Percentiles rank a stretch among this genome's conserved stretches.
phyloP scores from a whole-genome alignment of 2,888 invertebrate species.

The Megamerina dolium region DNA sequence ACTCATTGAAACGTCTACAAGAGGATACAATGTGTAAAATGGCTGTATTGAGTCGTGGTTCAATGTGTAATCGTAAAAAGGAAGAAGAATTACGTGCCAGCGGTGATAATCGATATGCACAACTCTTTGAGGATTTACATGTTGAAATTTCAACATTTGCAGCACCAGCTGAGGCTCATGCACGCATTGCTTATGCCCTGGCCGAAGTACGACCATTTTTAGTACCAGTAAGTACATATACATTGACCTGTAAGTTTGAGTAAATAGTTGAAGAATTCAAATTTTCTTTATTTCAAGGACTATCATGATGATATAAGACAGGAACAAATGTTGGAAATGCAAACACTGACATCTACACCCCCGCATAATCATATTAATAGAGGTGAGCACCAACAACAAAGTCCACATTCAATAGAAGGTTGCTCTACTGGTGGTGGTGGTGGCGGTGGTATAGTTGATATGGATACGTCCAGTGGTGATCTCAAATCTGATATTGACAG shows the following conservation, averaged over 20 bases:
- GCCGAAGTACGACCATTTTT: too few species aligned
- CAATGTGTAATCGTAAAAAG: slow-evolving; percentile 83
- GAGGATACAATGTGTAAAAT: slow-evolving; percentile 94
- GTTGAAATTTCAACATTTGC: slow-evolving; percentile 83
- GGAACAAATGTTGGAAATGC: slow-evolving; percentile 89
- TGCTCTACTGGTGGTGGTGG: too few species aligned
- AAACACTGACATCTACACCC: slow-evolving; percentile 61
- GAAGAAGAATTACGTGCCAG: slow-evolving; percentile 75
- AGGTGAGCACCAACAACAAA: slow-evolving; percentile 42
- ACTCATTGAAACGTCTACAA: slow-evolving; percentile 84
- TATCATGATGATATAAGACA: slow-evolving; percentile 88
- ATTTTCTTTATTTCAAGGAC: too few species aligned
- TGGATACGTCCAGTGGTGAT: slow-evolving; percentile 45
- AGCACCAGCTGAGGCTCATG: slow-evolving; percentile 79
- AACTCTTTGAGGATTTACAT: slow-evolving; percentile 81
- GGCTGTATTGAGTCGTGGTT: slow-evolving; percentile 87
- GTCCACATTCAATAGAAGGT: slow-evolving; percentile 38
- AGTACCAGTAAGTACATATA: too few species aligned
- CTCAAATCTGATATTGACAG: slow-evolving; percentile 42
- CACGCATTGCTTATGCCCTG: slow-evolving; percentile 76
- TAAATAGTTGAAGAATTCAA: too few species aligned
- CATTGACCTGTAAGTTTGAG: too few species aligned
- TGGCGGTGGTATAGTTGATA: slow-evolving; percentile 43
- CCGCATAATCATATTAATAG: slow-evolving; percentile 40
- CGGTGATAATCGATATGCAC: slow-evolving; percentile 81